These are phyloP conservation scores for Megalops atlanticus DNA, from an alignment of 2,113 vertebrate species.

Conservation along the genomic window DNA sequence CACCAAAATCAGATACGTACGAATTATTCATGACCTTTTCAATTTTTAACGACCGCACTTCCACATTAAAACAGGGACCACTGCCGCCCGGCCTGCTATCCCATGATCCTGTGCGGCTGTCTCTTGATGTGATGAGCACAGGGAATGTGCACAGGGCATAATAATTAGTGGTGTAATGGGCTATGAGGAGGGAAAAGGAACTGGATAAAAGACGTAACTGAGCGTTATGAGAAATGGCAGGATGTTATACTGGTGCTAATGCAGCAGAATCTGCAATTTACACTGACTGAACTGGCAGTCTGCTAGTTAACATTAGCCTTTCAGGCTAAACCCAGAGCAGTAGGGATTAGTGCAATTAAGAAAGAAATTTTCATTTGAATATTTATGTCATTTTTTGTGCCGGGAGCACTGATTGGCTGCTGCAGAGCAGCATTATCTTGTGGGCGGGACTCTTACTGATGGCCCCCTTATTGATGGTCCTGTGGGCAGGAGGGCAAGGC, in stretches of 20 bases:
- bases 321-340: not conserved
- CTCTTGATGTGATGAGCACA: not conserved
- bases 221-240: slow-evolving; percentile 13
- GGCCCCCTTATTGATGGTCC: too few species aligned
- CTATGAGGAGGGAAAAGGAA: not conserved
- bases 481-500: not conserved
- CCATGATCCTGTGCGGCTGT: not conserved
- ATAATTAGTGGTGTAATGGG: slow-evolving; percentile 5
- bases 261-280: not conserved
- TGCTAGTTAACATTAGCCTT: not conserved
- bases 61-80: not conserved
- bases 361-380: not conserved
- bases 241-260: not conserved
- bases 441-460: not conserved
- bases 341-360: not conserved
- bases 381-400: not conserved
- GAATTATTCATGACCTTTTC: slow-evolving; percentile 51
- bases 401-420: not conserved
- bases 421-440: not conserved
- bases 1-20: slow-evolving; percentile 22
- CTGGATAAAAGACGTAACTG: not conserved
- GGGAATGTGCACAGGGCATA: not conserved
- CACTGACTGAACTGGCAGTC: not conserved
- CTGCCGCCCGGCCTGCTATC: not conserved
- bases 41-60: slow-evolving; percentile 66